Evolutionary conservation across 2,113 vertebrate genomes (phyloP), one percentile per base, ranked within the genome.

Genomic region (Sterrhoptilus dennistouni): DNA sequence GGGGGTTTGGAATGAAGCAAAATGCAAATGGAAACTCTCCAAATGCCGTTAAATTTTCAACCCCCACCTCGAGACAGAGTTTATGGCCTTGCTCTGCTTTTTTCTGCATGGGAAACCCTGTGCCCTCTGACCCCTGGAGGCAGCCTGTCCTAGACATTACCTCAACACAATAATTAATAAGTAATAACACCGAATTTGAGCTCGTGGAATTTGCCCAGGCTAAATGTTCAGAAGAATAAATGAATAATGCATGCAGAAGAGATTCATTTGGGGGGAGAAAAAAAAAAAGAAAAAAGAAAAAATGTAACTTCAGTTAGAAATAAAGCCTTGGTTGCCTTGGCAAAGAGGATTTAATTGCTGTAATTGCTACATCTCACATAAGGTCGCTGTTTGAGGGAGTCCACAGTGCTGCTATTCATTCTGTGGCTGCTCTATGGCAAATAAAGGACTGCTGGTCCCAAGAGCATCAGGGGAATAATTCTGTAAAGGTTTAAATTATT

Each of bases 291-390:
- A 38, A 81, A 81, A 79, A 81, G 77, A 82, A 81, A 81, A 69
- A 72, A 31, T 9, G 53, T 65, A 94, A 85, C 87, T 95, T 80
- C 60, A 78, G 68, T 86, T 80, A 74, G 85, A 95, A 97, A 95
- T 91, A 90, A 94, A 96, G 93, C 87, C 91, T 71, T 77, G 78
- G 92, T 95, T 96, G 94, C 91, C 94, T 96, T 94, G 94, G 91
- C 87, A 80, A 96, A 95, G 84, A 92, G 44, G n/a, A 95, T 94
- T 94, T 96, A 97, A 96, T 95, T 95, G 94, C 75, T 66, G 87
- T 88, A 91, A 94, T 96, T 66, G 8, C 87, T 83, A 50, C 71
- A 86, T 95, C 93, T 96, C 95, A 87, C 94, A 95, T 95, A 95
- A 96, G 93, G 95, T 93, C 8, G 40, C 72, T 95, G 76, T 96